These are phyloP conservation scores for Leucopsar rothschildi DNA, from an alignment of 2,113 vertebrate genomes.

Conservation along the genomic window DNA sequence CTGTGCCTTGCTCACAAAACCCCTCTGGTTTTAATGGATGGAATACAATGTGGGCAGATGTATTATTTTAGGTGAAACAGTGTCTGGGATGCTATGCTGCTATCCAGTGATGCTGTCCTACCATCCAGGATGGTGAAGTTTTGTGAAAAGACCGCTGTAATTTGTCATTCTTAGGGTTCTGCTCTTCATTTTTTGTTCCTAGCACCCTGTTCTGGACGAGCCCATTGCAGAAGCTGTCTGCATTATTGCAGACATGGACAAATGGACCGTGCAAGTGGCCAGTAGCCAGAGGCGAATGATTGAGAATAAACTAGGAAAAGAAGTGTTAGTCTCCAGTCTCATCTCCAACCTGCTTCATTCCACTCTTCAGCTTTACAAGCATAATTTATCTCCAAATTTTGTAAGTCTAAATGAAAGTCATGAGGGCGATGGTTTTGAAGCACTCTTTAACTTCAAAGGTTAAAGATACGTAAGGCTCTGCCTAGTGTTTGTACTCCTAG, in stretches of 20 bases:
- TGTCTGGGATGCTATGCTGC: not conserved
- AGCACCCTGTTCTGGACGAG: slow-evolving; percentile 98
- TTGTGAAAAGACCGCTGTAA: accelerated
- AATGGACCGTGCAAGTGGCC: slow-evolving; percentile 96
- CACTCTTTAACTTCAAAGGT: not conserved
- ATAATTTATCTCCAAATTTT: slow-evolving; percentile 96
- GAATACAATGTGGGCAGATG: accelerated
- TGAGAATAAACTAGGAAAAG: slow-evolving; percentile 92
- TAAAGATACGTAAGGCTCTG: not conserved
- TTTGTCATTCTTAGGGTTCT: not conserved
- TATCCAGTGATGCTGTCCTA: not conserved
- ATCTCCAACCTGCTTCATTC: slow-evolving; percentile 93
- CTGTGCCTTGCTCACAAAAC: not conserved
- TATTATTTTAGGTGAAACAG: not conserved
- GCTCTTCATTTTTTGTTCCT: not conserved
- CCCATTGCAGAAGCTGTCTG: slow-evolving; percentile 98
- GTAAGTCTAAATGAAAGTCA: slow-evolving; percentile 70
- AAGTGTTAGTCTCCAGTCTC: slow-evolving; percentile 94
- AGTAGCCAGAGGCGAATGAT: slow-evolving; percentile 92
- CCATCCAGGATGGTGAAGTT: accelerated
- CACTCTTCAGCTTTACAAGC: slow-evolving; percentile 95
- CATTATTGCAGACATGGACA: slow-evolving; percentile 97
- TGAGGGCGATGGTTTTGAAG: not conserved
- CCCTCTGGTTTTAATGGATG: not conserved
- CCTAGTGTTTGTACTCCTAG: not conserved